These are phyloP conservation scores for Crocidura indochinensis DNA, from an alignment of 2,797 vertebrate species.

Conservation along the genomic window DNA sequence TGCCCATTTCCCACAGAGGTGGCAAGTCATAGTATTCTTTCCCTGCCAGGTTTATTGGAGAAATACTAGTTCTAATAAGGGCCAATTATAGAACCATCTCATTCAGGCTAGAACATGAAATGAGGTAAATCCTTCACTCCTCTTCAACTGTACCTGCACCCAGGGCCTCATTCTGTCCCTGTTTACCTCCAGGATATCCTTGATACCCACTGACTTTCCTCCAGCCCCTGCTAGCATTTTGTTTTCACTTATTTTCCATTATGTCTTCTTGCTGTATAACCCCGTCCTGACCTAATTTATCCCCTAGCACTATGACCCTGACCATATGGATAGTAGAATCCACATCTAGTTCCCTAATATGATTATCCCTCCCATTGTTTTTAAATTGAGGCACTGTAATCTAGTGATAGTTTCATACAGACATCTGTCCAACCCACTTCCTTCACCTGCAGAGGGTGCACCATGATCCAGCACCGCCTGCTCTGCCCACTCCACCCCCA, in stretches of 20 bases:
- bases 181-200: neutral
- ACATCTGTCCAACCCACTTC: too few relatives aligned
- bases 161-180: neutral
- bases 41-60: neutral
- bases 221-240: neutral
- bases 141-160: neutral
- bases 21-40: neutral
- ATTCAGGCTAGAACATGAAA: neutral
- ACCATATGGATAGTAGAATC: slow-evolving; percentile 4
- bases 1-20: neutral
- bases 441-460: too few relatives aligned
- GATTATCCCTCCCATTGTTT: too few relatives aligned
- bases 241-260: neutral
- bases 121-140: neutral
- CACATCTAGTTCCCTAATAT: neutral
- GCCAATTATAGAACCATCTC: too few relatives aligned
- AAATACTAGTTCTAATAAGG: neutral
- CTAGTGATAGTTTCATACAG: too few relatives aligned
- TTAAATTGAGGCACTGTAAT: too few relatives aligned
- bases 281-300: neutral
- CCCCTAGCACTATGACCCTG: neutral
- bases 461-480: too few relatives aligned
- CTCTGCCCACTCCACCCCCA: too few relatives aligned
- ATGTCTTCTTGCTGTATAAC: neutral
- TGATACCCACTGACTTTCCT: neutral